Evolutionary conservation across 2,888 invertebrate species (phyloP).

Genomic region (Ormyrus rosae): DNA sequence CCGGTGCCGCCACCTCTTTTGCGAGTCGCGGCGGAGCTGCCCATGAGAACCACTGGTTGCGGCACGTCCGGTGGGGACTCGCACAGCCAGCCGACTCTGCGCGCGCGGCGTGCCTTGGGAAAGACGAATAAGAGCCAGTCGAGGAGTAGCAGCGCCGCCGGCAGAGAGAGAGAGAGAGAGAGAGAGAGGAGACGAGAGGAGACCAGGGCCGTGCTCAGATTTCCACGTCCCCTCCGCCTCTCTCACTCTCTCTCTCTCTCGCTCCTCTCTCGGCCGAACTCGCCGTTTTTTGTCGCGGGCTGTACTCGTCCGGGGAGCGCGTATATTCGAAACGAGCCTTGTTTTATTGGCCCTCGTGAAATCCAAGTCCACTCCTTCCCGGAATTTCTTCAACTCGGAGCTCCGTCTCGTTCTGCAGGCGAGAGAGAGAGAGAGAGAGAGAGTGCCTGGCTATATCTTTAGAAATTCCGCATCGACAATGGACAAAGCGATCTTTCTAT

Average conservation of each 20-base stretch:
- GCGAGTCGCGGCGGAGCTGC: no score
- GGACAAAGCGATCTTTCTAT: constrained; percentile 46
- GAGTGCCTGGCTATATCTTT: background rate
- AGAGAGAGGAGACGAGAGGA: constrained; percentile 38
- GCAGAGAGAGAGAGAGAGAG: no score
- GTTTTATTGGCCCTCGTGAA: constrained; percentile 64
- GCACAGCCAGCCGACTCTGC: constrained; percentile 15
- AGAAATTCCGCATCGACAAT: constrained; percentile 44
- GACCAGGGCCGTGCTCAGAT: constrained; percentile 66
- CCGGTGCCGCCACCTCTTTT: background rate
- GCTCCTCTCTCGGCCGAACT: constrained; percentile 18
- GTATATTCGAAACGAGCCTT: constrained; percentile 57
- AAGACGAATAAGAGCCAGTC: constrained; percentile 58
- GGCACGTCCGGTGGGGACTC: constrained; percentile 69
- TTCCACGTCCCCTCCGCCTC: constrained; percentile 60
- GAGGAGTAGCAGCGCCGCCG: constrained; percentile 48
- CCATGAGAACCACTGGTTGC: constrained; percentile 67
- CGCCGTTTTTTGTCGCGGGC: constrained; percentile 24
- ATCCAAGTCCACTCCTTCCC: constrained; percentile 63
- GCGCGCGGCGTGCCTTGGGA: constrained; percentile 59
- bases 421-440: background rate
- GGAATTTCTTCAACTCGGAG: constrained; percentile 58
- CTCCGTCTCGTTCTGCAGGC: background rate
- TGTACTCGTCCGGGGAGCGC: background rate
- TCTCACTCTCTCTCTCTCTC: constrained; percentile 8